Evolutionary conservation across 2,888 invertebrate species (phyloP).

Genomic region (Meiosimyza platycephala): DNA sequence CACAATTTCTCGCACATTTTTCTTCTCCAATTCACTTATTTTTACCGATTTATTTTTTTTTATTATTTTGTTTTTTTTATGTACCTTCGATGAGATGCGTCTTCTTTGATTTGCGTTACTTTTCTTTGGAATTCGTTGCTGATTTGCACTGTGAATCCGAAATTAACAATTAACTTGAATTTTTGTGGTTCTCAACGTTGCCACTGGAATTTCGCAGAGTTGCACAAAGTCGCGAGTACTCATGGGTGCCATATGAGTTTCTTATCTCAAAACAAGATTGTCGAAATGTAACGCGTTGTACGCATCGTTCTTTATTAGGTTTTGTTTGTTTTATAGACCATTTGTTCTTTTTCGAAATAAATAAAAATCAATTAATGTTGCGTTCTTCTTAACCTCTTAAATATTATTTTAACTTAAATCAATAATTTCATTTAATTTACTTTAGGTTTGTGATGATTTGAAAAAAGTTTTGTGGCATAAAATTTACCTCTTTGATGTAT

Average conservation of each 20-base stretch:
- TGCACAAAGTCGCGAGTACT: neutral
- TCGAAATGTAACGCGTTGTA: neutral
- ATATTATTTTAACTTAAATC: too few species aligned
- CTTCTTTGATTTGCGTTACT: constrained; percentile 27
- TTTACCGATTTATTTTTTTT: constrained; percentile 14
- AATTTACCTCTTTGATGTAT: too few species aligned
- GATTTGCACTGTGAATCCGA: constrained; percentile 50
- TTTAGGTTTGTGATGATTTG: too few species aligned
- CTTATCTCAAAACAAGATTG: constrained; percentile 22
- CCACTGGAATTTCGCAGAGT: constrained; percentile 53
- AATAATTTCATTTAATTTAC: too few species aligned
- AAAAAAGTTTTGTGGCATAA: too few species aligned
- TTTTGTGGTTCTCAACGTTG: constrained; percentile 42
- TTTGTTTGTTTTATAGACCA: too few species aligned
- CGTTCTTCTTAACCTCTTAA: too few species aligned
- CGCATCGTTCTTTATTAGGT: too few species aligned
- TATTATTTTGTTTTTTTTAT: too few species aligned
- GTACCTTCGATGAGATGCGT: neutral
- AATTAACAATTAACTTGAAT: constrained; percentile 53
- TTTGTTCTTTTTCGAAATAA: too few species aligned
- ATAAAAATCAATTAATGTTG: too few species aligned
- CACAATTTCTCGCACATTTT: constrained; percentile 28
- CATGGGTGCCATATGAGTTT: constrained; percentile 10
- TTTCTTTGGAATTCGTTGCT: constrained; percentile 37
- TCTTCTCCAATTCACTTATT: constrained; percentile 3